Conservation (phyloP, 2,113 vertebrate genomes). For the Marmota flaviventris region DNA sequence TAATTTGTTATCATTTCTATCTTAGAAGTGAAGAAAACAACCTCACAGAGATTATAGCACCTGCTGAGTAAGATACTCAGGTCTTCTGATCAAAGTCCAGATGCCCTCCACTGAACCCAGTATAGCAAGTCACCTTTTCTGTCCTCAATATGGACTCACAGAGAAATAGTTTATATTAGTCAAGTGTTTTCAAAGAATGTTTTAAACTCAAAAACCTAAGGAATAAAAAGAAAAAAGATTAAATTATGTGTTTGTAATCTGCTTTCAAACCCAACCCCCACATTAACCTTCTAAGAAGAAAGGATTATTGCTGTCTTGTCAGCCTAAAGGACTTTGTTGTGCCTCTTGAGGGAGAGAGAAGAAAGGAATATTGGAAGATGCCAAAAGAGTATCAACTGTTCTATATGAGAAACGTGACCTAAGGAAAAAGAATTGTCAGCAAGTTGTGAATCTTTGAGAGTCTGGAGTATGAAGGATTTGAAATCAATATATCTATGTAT, state of each 20-base stretch:
- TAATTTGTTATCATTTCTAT: slow-evolving; percentile 32
- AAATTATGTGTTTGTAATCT: slow-evolving; percentile 28
- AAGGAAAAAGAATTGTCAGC: neutral
- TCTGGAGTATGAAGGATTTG: neutral
- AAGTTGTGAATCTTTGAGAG: slow-evolving; percentile 1
- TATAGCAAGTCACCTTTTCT: neutral
- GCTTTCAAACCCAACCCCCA: neutral
- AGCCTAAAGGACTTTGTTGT: neutral
- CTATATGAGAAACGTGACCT: neutral
- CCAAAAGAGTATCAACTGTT: neutral
- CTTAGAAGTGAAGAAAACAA: neutral
- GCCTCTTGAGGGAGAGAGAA: neutral
- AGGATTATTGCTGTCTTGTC: neutral
- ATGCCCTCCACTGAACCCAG: neutral
- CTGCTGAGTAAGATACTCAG: neutral
- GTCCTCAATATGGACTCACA: neutral
- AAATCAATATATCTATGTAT: neutral
- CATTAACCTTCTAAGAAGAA: slow-evolving; percentile 18
- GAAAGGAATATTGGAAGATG: neutral
- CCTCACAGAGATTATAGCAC: neutral
- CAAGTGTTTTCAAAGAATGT: slow-evolving; percentile 46
- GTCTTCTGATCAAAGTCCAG: neutral
- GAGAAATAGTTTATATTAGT: neutral
- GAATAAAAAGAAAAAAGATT: neutral
- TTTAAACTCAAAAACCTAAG: slow-evolving; percentile 30